Percentiles rank a stretch among this genome's conserved stretches.
These are phyloP conservation scores for Coenonympha glycerion DNA, from an alignment of 2,888 invertebrate species.

Conservation along the genomic window DNA sequence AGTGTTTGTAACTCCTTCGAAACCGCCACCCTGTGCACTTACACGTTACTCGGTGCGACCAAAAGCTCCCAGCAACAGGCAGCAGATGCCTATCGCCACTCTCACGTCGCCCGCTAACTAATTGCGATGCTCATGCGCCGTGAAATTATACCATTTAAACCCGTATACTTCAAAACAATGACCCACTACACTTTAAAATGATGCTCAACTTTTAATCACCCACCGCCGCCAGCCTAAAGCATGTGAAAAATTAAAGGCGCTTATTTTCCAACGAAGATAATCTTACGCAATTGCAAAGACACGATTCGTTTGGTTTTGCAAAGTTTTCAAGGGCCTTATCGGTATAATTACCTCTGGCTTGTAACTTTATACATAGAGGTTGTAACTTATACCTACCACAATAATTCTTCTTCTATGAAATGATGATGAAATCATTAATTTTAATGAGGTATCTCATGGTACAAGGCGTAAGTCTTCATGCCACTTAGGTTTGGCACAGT, in stretches of 20 bases:
- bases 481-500: too few relatives aligned
- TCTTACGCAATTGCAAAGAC: neutral
- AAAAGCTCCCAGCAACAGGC: constrained; percentile 25
- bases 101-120: constrained; percentile 59
- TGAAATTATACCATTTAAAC: constrained; percentile 64
- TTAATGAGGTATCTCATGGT: too few relatives aligned
- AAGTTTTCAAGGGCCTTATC: too few relatives aligned
- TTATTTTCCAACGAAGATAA: neutral
- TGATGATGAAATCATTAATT: too few relatives aligned
- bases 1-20: too few relatives aligned
- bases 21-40: too few relatives aligned
- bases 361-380: too few relatives aligned
- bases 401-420: too few relatives aligned
- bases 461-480: neutral
- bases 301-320: too few relatives aligned
- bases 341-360: too few relatives aligned
- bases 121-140: constrained; percentile 57
- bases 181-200: constrained; percentile 18
- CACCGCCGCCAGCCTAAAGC: neutral
- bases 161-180: constrained; percentile 54
- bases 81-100: constrained; percentile 41
- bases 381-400: too few relatives aligned
- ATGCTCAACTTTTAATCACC: constrained; percentile 13
- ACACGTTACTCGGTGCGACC: too few relatives aligned
- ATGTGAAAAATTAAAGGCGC: constrained; percentile 10